phyloP scores from a whole-genome alignment of 2,113 vertebrate species.

The Paedocypris sp. region DNA sequence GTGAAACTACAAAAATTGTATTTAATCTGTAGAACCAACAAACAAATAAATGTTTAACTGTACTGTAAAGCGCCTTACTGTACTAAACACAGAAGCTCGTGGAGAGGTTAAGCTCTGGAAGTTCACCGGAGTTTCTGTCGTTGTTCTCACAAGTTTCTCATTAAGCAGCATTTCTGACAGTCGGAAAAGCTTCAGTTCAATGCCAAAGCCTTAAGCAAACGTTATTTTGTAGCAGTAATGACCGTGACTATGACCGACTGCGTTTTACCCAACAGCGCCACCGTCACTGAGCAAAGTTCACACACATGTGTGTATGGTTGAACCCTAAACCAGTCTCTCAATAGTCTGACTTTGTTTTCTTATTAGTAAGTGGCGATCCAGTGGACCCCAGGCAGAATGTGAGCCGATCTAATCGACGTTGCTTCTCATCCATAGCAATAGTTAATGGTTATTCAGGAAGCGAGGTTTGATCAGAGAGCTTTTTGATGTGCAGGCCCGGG shows the following conservation, averaged over 20 bases:
- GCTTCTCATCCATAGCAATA: background rate
- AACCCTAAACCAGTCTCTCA: constrained; percentile 22
- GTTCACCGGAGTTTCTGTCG: too few relatives aligned
- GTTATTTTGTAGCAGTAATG: background rate
- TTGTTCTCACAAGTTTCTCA: background rate
- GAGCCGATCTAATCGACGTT: background rate
- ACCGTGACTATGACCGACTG: background rate
- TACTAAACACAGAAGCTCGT: too few relatives aligned
- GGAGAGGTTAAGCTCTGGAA: too few relatives aligned
- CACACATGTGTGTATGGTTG: constrained; percentile 8
- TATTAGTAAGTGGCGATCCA: background rate
- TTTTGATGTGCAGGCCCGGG: constrained; percentile 24
- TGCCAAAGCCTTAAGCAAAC: background rate
- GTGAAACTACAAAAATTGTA: too few relatives aligned
- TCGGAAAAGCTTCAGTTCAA: background rate
- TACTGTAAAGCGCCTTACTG: too few relatives aligned
- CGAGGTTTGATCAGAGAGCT: constrained; percentile 1
- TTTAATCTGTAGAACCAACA: too few relatives aligned
- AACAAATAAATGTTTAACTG: too few relatives aligned
- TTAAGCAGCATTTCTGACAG: background rate
- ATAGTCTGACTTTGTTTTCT: constrained; percentile 1
- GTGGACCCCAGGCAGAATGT: background rate
- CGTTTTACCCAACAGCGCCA: background rate
- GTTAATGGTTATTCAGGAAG: constrained; percentile 30
- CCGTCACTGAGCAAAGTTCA: background rate